phyloP scores from a whole-genome alignment of 1,140 invertebrate species.

The Saccostrea glomerata region DNA sequence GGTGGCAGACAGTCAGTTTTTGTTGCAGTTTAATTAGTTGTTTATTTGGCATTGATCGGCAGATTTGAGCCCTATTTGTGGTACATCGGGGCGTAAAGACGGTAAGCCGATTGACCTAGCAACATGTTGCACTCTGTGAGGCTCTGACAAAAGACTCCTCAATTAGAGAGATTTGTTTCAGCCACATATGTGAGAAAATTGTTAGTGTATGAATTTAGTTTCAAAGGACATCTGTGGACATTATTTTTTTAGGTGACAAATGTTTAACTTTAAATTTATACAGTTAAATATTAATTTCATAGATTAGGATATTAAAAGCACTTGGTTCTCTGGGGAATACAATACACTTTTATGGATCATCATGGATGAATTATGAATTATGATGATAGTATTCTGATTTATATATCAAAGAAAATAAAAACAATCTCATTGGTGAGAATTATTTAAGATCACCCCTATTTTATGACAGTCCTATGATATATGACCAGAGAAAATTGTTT shows the following conservation, averaged over 20 bases:
- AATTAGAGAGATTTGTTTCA: neutral
- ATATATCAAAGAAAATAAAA: neutral
- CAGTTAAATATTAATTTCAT: neutral
- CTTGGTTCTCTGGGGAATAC: neutral
- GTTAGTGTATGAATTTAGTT: neutral
- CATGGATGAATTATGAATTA: neutral
- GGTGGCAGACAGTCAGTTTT: neutral
- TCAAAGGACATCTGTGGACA: neutral
- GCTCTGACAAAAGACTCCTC: neutral
- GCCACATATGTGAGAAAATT: neutral
- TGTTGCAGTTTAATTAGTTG: slow-evolving; percentile 18
- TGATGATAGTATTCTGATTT: neutral
- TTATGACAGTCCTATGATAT: neutral
- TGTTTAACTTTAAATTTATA: no score
- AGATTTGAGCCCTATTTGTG: neutral
- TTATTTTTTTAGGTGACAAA: neutral
- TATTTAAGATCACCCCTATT: neutral
- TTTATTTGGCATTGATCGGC: slow-evolving; percentile 28
- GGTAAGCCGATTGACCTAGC: neutral
- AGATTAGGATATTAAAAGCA: neutral
- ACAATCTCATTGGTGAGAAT: neutral
- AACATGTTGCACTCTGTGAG: slow-evolving; percentile 16
- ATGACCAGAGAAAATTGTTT: neutral
- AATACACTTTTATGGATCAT: no score
- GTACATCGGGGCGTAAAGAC: neutral